Evolutionary conservation across 1,140 invertebrate genomes (phyloP), one percentile per base, ranked within the genome.

Genomic region (Chironomus striatipennis): DNA sequence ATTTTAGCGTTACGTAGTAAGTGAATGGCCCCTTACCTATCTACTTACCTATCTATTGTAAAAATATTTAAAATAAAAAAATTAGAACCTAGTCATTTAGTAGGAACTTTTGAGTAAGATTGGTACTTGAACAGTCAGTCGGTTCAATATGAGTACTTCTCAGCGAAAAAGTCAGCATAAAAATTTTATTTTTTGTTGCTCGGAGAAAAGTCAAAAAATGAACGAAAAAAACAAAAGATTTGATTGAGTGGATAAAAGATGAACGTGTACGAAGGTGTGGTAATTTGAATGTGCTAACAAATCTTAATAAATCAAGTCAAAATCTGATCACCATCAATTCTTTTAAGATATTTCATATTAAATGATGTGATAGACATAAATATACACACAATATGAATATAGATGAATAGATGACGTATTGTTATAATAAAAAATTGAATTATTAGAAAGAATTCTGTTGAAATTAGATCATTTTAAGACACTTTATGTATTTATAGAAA

Each of bases 261-360:
- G 47, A n/a, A 34, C 24, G 24, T 34, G 24, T 34, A 34, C 24
- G 47, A 57, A n/a, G 47, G 47, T n/a, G 47, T 57, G 47, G 47
- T 57, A 57, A 57, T 57, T 57, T 57, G 47, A 57, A 57, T 57
- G 47, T 57, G 47, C 47, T 57, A 57, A 57, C 47, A 57, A 57
- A 57, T 57, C n/a, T 57, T 57, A 12, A 57, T 57, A 57, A 57
- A 57, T 57, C 47, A 57, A 57, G 47, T 57, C 47, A 57, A 57
- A 57, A 5, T 5, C 12, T 57, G 47, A 57, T 57, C 47, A n/a
- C 47, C 47, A 57, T 57, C 47, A 57, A 57, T 57, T 57, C 47
- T 57, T 10, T 57, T 15, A n/a, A 34, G 24, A 34, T 34, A 34
- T 34, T 34, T 34, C 24, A 34, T 34, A 57, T n/a, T 57, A 57